Evolutionary conservation across 2,888 invertebrate genomes (phyloP).

Genomic region (Caenorhabditis parvicauda): DNA sequence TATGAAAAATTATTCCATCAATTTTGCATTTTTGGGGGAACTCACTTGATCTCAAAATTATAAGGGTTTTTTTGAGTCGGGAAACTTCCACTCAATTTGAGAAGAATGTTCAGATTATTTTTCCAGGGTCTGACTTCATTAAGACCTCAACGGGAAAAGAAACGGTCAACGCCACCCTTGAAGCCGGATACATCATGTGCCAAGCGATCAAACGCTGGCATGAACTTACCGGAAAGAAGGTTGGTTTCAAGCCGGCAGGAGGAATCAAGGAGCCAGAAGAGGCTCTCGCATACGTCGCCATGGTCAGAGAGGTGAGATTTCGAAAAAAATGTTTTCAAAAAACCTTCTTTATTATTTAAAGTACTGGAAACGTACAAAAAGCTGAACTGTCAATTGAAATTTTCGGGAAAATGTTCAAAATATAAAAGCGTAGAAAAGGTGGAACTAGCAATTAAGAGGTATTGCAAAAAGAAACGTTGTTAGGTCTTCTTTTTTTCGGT

Average conservation of each 20-base stretch:
- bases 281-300: conserved; percentile 80
- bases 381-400: no score
- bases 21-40: conserved; percentile 2
- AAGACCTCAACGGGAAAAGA: conserved; percentile 98
- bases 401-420: no score
- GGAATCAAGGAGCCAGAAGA: conserved; percentile 84
- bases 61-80: background rate
- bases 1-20: no score
- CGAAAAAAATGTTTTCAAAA: no score
- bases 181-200: conserved; percentile 88
- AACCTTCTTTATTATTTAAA: no score
- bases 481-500: no score
- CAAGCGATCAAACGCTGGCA: conserved; percentile 74
- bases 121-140: conserved; percentile 91
- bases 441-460: no score
- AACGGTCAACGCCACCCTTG: conserved; percentile 85
- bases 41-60: background rate
- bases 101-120: background rate
- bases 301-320: conserved; percentile 72
- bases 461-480: no score
- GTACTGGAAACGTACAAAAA: no score
- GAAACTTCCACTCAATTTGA: background rate
- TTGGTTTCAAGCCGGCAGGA: conserved; percentile 96
- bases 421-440: no score
- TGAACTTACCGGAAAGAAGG: conserved; percentile 71